Conservation (phyloP, 2,888 invertebrate genomes). For the Apodemia zela region DNA sequence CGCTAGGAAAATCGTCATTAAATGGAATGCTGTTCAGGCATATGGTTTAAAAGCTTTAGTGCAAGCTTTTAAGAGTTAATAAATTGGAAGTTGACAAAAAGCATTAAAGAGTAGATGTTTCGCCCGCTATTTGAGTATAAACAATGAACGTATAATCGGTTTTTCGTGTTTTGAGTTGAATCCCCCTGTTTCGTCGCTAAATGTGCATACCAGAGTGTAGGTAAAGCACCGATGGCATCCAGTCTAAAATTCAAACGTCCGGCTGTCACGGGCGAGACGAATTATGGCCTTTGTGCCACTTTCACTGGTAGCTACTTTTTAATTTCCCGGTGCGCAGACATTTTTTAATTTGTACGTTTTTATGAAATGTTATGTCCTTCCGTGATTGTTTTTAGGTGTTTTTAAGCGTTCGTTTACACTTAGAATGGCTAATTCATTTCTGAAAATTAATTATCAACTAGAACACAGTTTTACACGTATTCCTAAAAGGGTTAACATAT, state of each 20-base stretch:
- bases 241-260: conserved; percentile 50
- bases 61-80: conserved; percentile 54
- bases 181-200: conserved; percentile 51
- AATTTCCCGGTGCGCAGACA: conserved; percentile 64
- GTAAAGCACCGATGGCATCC: conserved; percentile 42
- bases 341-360: conserved; percentile 69
- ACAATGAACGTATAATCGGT: conserved; percentile 65
- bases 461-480: too few species aligned
- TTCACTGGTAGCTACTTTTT: conserved; percentile 65
- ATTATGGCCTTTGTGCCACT: conserved; percentile 73
- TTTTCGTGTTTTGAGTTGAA: conserved; percentile 68
- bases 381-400: conserved; percentile 52
- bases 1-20: conserved; percentile 30
- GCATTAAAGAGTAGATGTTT: conserved; percentile 53
- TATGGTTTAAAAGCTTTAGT: conserved; percentile 48
- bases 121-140: conserved; percentile 53
- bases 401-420: conserved; percentile 37
- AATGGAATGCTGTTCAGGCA: conserved; percentile 34
- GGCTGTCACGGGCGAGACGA: conserved; percentile 63
- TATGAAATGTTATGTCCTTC: conserved; percentile 63
- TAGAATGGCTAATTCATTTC: not conserved
- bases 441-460: too few species aligned
- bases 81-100: conserved; percentile 53
- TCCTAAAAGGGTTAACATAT: too few species aligned
- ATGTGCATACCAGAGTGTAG: conserved; percentile 33